A percentile compares a stretch with the other conserved stretches of the same genome.
phyloP scores from a whole-genome alignment of 2,888 invertebrate genomes.

The Parascotia fuliginaria region DNA sequence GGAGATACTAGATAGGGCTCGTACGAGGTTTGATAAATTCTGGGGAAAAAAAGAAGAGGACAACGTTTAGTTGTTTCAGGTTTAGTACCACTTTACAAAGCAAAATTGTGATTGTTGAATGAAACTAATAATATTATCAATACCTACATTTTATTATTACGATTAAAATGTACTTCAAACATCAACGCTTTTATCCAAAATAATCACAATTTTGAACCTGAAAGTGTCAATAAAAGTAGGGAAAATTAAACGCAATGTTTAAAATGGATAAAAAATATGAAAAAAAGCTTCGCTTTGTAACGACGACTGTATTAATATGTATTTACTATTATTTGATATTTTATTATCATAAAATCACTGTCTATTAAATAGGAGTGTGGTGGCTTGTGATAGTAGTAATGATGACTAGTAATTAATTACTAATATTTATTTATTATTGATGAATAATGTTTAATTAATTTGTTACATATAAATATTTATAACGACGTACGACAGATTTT shows the following conservation, averaged over 20 bases:
- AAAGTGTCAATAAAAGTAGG: conserved; percentile 54
- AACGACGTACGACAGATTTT: conserved; percentile 27
- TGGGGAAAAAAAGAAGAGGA: conserved; percentile 91
- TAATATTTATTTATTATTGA: conserved; percentile 37
- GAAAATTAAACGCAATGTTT: conserved; percentile 62
- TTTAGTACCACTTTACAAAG: conserved; percentile 44
- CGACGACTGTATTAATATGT: conserved; percentile 65
- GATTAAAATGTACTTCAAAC: not conserved
- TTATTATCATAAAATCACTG: conserved; percentile 63
- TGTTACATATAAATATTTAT: conserved; percentile 26
- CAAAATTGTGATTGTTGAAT: conserved; percentile 51
- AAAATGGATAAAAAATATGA: conserved; percentile 58
- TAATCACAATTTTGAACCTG: conserved; percentile 54
- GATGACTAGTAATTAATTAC: conserved; percentile 51
- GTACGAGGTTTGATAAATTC: conserved; percentile 93
- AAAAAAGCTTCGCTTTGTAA: conserved; percentile 80
- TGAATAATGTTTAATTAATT: conserved; percentile 36
- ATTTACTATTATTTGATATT: conserved; percentile 48
- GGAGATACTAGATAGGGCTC: conserved; percentile 92
- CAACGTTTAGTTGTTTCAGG: conserved; percentile 71
- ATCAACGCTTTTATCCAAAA: not conserved
- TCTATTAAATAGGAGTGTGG: conserved; percentile 78
- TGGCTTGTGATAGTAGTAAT: conserved; percentile 79
- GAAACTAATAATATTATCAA: not conserved
- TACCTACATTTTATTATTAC: not conserved